Evolutionary conservation across 1,140 invertebrate species (phyloP), one percentile per base, ranked within the genome.

Genomic region (Drosophila triauraria): DNA sequence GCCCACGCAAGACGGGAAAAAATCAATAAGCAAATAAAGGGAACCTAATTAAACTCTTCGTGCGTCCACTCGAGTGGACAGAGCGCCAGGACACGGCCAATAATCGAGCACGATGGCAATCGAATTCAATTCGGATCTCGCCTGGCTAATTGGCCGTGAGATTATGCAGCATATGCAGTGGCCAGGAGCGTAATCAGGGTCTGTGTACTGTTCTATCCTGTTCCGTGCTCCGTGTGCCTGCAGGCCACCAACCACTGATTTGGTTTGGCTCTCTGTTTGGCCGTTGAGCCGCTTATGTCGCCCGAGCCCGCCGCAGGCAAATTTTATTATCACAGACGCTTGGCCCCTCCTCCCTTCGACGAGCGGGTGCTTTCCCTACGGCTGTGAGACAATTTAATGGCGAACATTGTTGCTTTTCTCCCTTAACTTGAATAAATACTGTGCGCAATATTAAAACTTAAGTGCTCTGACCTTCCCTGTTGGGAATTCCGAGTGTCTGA

Each of bases 241-340:
- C 35, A 25, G 43, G 12, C 17, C 20, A 46, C 1, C 32, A 30
- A 13, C 25, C 43, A 30, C 5, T 32, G 61, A 67, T 43, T 65
- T 10, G 5, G 50, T 20, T 35, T 35, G 27, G 13, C 5, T 32
- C 25, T 35, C 54, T n/a, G 44, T 46, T 50, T 30, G 62, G 62
- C 59, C 75, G 77, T 72, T 88, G 85, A 88, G 77, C 80, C 10
- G 84, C 80, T 88, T 84, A 83, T 77, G 59, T 75, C 57, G 76
- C 74, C 58, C 48, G 47, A 35, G 65, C 35, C 42, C 48, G 82
- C 79, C 71, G 64, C 70, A 88, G 62, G 78, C 68, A 81, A 81
- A 84, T 87, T 78, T 71, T 80, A 88, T 78, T 84, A 90, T 81
- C 69, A 27, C 50, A 65, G 46, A 35, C 56, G 38, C 23, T 47